A percentile compares a stretch with the other conserved stretches of the same genome.
phyloP scores from a whole-genome alignment of 2,113 vertebrate genomes.

The Antennarius striatus region DNA sequence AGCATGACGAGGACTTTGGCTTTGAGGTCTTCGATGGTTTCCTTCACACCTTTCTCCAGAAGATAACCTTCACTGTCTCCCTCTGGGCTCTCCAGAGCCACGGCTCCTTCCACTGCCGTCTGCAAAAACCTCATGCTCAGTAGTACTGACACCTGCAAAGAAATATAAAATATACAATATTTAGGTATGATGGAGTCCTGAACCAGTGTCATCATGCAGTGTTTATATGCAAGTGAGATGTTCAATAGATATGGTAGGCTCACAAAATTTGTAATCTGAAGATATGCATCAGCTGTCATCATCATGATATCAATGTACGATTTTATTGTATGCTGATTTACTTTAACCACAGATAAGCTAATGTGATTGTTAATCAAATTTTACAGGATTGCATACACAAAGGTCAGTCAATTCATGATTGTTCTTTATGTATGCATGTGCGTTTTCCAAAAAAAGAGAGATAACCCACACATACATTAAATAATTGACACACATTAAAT shows the following conservation, averaged over 20 bases:
- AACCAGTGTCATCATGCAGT: not conserved
- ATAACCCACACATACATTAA: too few species aligned
- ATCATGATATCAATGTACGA: too few species aligned
- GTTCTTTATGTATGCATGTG: too few species aligned
- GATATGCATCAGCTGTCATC: not conserved
- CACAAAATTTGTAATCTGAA: not conserved
- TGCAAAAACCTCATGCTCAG: conserved; percentile 85
- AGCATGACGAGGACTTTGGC: conserved; percentile 51
- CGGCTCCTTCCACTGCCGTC: conserved; percentile 82
- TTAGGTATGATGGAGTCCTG: not conserved
- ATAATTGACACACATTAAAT: conserved; percentile 5
- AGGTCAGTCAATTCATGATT: too few species aligned
- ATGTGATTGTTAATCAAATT: too few species aligned
- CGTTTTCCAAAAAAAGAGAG: too few species aligned
- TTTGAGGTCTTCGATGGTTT: conserved; percentile 75
- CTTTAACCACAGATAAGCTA: too few species aligned
- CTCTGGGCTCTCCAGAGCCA: conserved; percentile 76
- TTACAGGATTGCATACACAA: too few species aligned
- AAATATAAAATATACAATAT: conserved; percentile 10
- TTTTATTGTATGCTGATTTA: too few species aligned
- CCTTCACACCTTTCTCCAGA: conserved; percentile 81
- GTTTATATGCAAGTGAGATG: not conserved
- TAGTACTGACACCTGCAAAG: conserved; percentile 77
- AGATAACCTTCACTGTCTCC: conserved; percentile 84
- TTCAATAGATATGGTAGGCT: not conserved